Conservation (phyloP, 2,113 vertebrate genomes). For the Motacilla alba region DNA sequence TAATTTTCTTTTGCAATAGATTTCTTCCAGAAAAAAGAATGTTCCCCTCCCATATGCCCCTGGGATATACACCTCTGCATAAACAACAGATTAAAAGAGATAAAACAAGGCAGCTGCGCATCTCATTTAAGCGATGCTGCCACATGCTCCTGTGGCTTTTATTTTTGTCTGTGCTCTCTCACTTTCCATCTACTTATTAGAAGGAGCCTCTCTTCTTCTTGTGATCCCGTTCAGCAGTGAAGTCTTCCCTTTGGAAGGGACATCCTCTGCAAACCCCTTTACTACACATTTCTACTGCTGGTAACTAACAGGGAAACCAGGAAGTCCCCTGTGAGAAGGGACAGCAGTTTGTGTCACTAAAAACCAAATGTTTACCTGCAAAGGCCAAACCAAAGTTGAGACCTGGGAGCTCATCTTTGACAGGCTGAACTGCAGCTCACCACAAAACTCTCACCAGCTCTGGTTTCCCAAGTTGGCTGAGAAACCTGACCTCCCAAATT, state of each 20-base stretch:
- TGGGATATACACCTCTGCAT: neutral
- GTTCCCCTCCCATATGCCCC: neutral
- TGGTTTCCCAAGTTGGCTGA: neutral
- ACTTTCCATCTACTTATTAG: neutral
- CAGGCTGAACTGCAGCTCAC: neutral
- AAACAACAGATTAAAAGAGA: neutral
- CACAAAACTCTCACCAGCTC: neutral
- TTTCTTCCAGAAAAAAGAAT: neutral
- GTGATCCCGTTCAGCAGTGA: neutral
- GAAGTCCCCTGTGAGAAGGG: fast-evolving
- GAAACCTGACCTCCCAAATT: neutral
- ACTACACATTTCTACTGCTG: neutral
- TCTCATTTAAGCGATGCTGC: neutral
- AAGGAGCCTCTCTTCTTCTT: neutral
- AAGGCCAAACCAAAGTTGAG: neutral
- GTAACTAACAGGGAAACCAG: neutral
- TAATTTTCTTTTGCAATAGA: neutral
- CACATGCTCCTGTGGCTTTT: neutral
- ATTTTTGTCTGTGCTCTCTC: neutral
- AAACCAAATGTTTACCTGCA: neutral
- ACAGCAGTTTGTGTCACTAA: neutral
- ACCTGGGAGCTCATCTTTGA: neutral
- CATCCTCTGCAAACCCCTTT: neutral
- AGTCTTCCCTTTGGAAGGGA: neutral
- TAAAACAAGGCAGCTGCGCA: neutral